A percentile compares a stretch with the other conserved stretches of the same genome.
phyloP scores from a whole-genome alignment of 2,113 vertebrate species.

The Salvelinus alpinus region DNA sequence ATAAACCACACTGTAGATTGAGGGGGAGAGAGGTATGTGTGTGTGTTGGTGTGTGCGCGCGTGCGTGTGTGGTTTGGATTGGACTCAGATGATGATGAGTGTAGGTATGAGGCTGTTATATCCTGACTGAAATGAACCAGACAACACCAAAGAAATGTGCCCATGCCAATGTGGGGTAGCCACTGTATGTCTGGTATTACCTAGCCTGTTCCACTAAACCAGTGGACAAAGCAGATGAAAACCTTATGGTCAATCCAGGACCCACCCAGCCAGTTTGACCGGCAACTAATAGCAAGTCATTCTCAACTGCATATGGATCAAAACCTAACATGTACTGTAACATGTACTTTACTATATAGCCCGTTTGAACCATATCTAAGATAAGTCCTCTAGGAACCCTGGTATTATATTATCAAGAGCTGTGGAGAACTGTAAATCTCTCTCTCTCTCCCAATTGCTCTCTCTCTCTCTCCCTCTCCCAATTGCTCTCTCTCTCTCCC shows the following conservation, averaged over 20 bases:
- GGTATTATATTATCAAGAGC: conserved; percentile 14
- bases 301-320: not conserved
- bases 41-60: conserved; percentile 23
- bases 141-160: conserved; percentile 13
- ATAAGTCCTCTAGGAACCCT: conserved; percentile 22
- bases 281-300: no score
- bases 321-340: not conserved
- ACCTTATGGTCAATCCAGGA: not conserved
- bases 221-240: not conserved
- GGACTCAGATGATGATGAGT: not conserved
- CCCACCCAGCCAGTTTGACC: not conserved
- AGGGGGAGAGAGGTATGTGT: conserved; percentile 35
- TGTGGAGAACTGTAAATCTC: conserved; percentile 14
- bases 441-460: no score
- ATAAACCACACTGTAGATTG: conserved; percentile 43
- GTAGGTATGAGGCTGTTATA: not conserved
- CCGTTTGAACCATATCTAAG: not conserved
- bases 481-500: no score
- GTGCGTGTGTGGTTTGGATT: conserved; percentile 22
- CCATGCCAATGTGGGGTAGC: conserved; percentile 14
- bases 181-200: not conserved
- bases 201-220: not conserved
- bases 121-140: conserved; percentile 42
- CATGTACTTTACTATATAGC: not conserved
- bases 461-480: no score